Conservation (phyloP, 2,113 vertebrate species). For the Pachypanchax playfairii region DNA sequence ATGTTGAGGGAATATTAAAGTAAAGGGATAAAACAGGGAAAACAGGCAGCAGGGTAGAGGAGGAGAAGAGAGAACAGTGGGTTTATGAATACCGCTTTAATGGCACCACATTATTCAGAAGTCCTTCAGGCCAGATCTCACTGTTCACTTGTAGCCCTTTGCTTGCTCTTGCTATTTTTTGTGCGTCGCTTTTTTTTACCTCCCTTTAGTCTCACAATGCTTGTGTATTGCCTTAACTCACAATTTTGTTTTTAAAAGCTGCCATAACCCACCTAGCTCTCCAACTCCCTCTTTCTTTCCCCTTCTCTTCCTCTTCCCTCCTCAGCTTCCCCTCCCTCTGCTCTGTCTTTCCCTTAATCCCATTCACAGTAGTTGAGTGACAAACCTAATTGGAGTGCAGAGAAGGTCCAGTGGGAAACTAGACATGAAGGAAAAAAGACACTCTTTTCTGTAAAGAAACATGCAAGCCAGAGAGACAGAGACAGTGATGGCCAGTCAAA, state of each 20-base stretch:
- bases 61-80: constrained; percentile 27
- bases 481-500: constrained; percentile 71
- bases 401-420: constrained; percentile 66
- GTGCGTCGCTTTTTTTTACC: constrained; percentile 14
- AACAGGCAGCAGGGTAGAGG: constrained; percentile 29
- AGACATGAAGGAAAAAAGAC: constrained; percentile 65
- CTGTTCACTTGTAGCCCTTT: constrained; percentile 46
- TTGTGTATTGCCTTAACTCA: constrained; percentile 19
- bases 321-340: not conserved
- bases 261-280: constrained; percentile 25
- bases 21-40: constrained; percentile 52
- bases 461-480: constrained; percentile 51
- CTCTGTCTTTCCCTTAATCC: constrained; percentile 65
- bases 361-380: constrained; percentile 74
- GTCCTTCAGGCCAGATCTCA: constrained; percentile 65
- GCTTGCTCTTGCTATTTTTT: constrained; percentile 27
- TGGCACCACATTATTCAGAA: constrained; percentile 69
- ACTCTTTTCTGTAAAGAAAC: constrained; percentile 62
- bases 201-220: constrained; percentile 47
- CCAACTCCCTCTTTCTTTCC: not conserved
- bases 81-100: constrained; percentile 70
- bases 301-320: constrained; percentile 2
- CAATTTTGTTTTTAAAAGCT: constrained; percentile 38
- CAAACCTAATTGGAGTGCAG: constrained; percentile 79
- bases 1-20: constrained; percentile 61